phyloP scores from a whole-genome alignment of 2,888 invertebrate genomes.

The Cephus sareptanus region DNA sequence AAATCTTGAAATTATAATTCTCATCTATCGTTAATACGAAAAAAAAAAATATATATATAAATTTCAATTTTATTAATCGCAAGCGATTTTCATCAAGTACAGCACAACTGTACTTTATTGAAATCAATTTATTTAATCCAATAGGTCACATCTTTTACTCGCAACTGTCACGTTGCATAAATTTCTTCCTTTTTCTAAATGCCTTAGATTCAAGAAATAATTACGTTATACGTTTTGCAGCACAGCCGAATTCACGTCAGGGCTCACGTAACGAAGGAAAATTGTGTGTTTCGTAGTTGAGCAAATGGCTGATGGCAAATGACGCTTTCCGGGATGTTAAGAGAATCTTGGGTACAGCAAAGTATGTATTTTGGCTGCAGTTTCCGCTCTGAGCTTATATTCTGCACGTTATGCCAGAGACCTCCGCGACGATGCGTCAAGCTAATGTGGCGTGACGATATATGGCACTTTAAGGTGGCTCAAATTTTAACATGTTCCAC shows the following conservation, averaged over 20 bases:
- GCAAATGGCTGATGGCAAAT: neutral
- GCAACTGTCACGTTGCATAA: too few relatives aligned
- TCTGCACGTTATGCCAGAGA: slow-evolving; percentile 34
- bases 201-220: neutral
- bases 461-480: slow-evolving; percentile 51
- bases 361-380: slow-evolving; percentile 44
- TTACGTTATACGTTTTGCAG: neutral
- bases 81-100: neutral
- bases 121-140: neutral
- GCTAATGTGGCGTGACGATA: slow-evolving; percentile 59
- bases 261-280: neutral
- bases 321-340: slow-evolving; percentile 30
- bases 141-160: neutral
- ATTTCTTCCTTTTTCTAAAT: neutral
- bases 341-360: slow-evolving; percentile 31
- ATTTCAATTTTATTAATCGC: neutral
- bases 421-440: slow-evolving; percentile 53
- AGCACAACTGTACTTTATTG: neutral
- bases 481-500: slow-evolving; percentile 25
- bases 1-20: neutral
- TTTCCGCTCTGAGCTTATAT: slow-evolving; percentile 38
- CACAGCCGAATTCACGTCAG: neutral
- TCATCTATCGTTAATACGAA: neutral
- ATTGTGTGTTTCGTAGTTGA: neutral
- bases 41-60: neutral